A percentile compares a stretch with the other conserved stretches of the same genome.
Evolutionary conservation across 2,797 vertebrate genomes (phyloP).

Genomic region (Sebastes hubbsi): DNA sequence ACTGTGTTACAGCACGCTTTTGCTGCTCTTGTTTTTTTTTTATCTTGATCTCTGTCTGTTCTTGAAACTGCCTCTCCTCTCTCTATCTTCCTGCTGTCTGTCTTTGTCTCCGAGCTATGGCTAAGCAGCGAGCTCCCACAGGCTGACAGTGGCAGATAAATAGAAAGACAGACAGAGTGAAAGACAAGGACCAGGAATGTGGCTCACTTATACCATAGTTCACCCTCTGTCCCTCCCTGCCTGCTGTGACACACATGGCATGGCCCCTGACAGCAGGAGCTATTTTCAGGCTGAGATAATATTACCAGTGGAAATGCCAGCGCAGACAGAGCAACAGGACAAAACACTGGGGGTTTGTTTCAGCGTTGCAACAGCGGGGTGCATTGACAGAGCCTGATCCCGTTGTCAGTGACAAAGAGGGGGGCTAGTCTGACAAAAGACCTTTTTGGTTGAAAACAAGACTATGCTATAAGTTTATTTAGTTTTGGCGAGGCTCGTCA

Average conservation of each 20-base stretch:
- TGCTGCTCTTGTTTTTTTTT: background rate
- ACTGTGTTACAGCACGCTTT: background rate
- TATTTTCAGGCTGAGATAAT: slow-evolving; percentile 79
- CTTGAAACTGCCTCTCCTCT: background rate
- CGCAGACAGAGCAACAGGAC: slow-evolving; percentile 52
- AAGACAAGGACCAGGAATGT: slow-evolving; percentile 67
- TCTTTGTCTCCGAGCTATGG: background rate
- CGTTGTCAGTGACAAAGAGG: slow-evolving; percentile 2
- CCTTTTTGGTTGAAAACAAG: slow-evolving; percentile 3
- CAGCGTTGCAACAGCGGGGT: slow-evolving; percentile 26
- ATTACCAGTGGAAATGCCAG: slow-evolving; percentile 76
- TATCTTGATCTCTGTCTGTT: background rate
- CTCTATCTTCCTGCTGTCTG: slow-evolving; percentile 1
- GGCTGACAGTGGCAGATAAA: slow-evolving; percentile 28
- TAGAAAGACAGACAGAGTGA: slow-evolving; percentile 35
- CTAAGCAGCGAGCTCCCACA: slow-evolving; percentile 8
- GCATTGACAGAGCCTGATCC: slow-evolving; percentile 22
- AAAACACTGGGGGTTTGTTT: slow-evolving; percentile 61
- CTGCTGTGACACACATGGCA: slow-evolving; percentile 57
- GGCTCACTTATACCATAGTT: slow-evolving; percentile 40
- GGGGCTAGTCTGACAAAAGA: slow-evolving; percentile 16
- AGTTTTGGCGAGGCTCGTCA: slow-evolving; percentile 21
- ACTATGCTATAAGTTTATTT: slow-evolving; percentile 23
- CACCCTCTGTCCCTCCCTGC: slow-evolving; percentile 31
- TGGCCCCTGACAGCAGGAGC: slow-evolving; percentile 67